phyloP scores from a whole-genome alignment of 2,113 vertebrate genomes.

The Progne subis region DNA sequence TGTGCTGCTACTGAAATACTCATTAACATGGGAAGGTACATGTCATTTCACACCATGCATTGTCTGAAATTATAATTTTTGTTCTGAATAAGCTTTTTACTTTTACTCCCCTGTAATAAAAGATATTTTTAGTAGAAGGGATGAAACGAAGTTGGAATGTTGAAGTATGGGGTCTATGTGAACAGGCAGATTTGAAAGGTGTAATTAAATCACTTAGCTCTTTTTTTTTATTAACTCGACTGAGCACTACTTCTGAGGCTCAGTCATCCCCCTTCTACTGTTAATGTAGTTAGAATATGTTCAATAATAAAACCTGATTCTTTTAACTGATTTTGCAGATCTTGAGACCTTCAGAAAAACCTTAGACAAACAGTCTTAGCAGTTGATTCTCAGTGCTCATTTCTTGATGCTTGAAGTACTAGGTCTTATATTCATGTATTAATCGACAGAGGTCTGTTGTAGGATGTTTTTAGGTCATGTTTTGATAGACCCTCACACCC shows the following conservation, averaged over 20 bases:
- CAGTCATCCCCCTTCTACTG: neutral
- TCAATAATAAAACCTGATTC: neutral
- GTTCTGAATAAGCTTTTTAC: conserved; percentile 53
- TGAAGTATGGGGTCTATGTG: conserved; percentile 1
- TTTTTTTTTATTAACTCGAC: neutral
- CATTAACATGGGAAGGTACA: conserved; percentile 62
- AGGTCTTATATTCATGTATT: neutral
- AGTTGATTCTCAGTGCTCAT: neutral
- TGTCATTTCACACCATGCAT: conserved; percentile 59
- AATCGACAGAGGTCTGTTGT: neutral
- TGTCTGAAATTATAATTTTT: conserved; percentile 64
- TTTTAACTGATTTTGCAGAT: conserved; percentile 43
- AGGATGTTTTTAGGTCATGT: neutral
- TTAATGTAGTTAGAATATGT: neutral
- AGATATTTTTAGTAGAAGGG: conserved; percentile 57
- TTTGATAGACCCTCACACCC: neutral
- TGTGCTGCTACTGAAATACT: conserved; percentile 50
- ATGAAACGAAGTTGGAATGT: conserved; percentile 43
- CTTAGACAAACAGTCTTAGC: neutral
- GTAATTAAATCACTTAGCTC: conserved; percentile 49
- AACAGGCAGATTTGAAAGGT: conserved; percentile 58
- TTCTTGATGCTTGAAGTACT: neutral
- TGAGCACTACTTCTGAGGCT: neutral
- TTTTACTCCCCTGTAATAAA: conserved; percentile 55
- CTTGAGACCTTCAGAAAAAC: neutral